phyloP scores from a whole-genome alignment of 1,140 invertebrate genomes.

The Drosophila repleta region DNA sequence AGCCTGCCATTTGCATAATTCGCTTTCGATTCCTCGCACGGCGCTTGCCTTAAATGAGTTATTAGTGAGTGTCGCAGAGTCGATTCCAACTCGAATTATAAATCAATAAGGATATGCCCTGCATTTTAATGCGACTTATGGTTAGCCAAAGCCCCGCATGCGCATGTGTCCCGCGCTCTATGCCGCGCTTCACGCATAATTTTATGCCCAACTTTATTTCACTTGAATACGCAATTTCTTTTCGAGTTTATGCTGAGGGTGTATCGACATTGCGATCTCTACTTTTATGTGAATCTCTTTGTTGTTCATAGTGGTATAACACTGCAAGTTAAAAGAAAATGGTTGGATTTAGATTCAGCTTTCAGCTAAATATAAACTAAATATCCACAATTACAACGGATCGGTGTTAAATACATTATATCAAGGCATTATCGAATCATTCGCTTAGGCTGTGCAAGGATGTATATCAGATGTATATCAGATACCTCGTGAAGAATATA shows the following conservation, averaged over 20 bases:
- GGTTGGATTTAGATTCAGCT: too few relatives aligned
- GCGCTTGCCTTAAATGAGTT: constrained; percentile 74
- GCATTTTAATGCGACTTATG: constrained; percentile 76
- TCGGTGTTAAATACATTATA: too few relatives aligned
- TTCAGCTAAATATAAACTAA: too few relatives aligned
- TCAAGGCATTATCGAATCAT: too few relatives aligned
- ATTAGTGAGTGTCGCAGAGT: constrained; percentile 69
- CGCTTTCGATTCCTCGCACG: constrained; percentile 80
- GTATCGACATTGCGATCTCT: background rate
- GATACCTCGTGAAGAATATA: too few relatives aligned
- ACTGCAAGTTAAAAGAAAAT: too few relatives aligned
- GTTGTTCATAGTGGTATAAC: too few relatives aligned
- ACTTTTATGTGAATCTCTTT: background rate
- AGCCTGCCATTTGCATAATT: constrained; percentile 74
- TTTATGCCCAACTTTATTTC: constrained; percentile 54
- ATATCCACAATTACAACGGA: too few relatives aligned
- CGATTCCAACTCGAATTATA: constrained; percentile 67
- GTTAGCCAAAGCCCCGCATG: constrained; percentile 22
- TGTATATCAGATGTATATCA: too few relatives aligned
- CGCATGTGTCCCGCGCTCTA: background rate
- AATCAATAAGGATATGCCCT: constrained; percentile 79
- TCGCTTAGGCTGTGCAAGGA: too few relatives aligned
- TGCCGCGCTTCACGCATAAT: constrained; percentile 51
- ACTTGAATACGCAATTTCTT: constrained; percentile 48
- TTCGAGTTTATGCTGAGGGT: constrained; percentile 12